Evolutionary conservation across 2,888 invertebrate species (phyloP).

Genomic region (Gastracanthus pulcherrimus): DNA sequence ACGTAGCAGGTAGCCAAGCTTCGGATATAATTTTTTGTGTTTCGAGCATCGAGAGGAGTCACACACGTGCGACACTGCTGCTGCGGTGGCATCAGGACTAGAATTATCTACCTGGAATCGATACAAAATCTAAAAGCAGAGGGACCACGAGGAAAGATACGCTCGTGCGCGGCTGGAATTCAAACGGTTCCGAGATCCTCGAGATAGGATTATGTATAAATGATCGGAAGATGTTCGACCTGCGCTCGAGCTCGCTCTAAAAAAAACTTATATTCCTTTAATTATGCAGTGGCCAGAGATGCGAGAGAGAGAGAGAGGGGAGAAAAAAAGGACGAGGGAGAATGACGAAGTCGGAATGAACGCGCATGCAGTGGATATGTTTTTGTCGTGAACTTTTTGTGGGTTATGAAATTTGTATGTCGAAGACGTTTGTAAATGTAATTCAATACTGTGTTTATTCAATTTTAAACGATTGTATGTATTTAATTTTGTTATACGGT

Average conservation of each 20-base stretch:
- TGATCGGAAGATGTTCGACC: slow-evolving; percentile 45
- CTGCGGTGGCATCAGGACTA: neutral
- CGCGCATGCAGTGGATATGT: too few relatives aligned
- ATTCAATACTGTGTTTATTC: too few relatives aligned
- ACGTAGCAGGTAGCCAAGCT: too few relatives aligned
- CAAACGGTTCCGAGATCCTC: slow-evolving; percentile 50
- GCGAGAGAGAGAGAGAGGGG: neutral
- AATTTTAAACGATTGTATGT: too few relatives aligned
- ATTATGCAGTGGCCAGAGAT: slow-evolving; percentile 46
- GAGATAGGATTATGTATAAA: slow-evolving; percentile 54
- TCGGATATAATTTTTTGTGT: too few relatives aligned
- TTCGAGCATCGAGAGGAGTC: neutral
- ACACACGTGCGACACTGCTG: slow-evolving; percentile 10
- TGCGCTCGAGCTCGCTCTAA: neutral
- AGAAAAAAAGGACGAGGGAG: neutral
- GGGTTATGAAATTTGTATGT: neutral
- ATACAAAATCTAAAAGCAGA: slow-evolving; percentile 39
- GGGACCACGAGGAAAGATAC: neutral
- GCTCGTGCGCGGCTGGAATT: slow-evolving; percentile 36
- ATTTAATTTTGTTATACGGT: too few relatives aligned
- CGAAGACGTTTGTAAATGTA: neutral
- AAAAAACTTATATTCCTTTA: slow-evolving; percentile 46
- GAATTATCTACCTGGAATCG: slow-evolving; percentile 51
- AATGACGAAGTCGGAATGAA: too few relatives aligned
- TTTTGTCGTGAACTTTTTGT: too few relatives aligned